phyloP scores from a whole-genome alignment of 2,113 vertebrate species.

The Plestiodon gilberti region DNA sequence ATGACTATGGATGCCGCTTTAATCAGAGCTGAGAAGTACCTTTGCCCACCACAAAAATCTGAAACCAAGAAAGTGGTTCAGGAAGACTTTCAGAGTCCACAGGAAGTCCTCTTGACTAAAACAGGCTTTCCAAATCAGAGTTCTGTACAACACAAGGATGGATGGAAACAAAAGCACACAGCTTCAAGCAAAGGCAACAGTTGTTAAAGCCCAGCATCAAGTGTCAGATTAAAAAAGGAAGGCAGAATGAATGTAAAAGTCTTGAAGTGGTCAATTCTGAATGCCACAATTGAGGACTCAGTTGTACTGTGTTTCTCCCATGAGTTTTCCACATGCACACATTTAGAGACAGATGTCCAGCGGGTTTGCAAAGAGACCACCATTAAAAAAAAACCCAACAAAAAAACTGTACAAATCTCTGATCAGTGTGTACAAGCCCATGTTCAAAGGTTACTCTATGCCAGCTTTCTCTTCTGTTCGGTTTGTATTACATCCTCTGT shows the following conservation, averaged over 20 bases:
- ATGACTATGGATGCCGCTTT: conserved; percentile 48
- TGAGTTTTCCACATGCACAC: conserved; percentile 56
- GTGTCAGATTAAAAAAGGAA: conserved; percentile 37
- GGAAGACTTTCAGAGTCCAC: conserved; percentile 68
- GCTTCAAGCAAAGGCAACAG: conserved; percentile 55
- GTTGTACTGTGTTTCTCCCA: conserved; percentile 55
- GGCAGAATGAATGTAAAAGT: conserved; percentile 45
- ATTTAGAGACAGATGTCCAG: conserved; percentile 63
- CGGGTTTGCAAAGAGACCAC: conserved; percentile 62
- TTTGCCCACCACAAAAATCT: conserved; percentile 57
- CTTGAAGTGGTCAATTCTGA: conserved; percentile 57
- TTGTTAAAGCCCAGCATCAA: conserved; percentile 50
- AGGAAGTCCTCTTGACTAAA: conserved; percentile 74
- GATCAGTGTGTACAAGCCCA: conserved; percentile 62
- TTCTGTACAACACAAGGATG: conserved; percentile 60
- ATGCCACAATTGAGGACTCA: conserved; percentile 65
- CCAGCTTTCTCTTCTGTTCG: conserved; percentile 60
- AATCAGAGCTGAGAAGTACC: conserved; percentile 54
- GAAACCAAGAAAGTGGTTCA: conserved; percentile 52
- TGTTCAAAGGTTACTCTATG: conserved; percentile 53
- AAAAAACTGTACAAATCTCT: conserved; percentile 54
- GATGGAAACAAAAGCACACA: conserved; percentile 29
- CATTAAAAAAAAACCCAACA: conserved; percentile 5
- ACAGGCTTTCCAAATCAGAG: conserved; percentile 57
- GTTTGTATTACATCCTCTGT: conserved; percentile 56